A percentile compares a stretch with the other conserved stretches of the same genome.
Evolutionary conservation across 1,140 invertebrate genomes (phyloP).

Genomic region (Neodiprion lecontei): DNA sequence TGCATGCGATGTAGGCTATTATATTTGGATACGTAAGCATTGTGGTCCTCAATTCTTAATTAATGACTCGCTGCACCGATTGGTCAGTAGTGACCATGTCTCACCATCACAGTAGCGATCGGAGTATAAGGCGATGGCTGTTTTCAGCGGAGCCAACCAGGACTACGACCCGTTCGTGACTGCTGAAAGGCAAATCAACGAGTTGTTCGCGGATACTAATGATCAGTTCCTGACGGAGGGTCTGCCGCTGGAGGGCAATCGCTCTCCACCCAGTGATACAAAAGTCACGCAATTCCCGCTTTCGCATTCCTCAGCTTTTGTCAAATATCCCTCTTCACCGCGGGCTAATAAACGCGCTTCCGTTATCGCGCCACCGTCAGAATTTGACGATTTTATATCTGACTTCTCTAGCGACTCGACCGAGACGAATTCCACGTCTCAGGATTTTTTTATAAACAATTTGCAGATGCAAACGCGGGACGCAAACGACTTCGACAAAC

Average conservation of each 20-base stretch:
- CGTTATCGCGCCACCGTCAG: slow-evolving; percentile 55
- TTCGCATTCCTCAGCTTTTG: slow-evolving; percentile 59
- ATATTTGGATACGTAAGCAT: too few relatives aligned
- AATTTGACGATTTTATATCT: slow-evolving; percentile 52
- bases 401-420: slow-evolving; percentile 53
- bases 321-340: slow-evolving; percentile 43
- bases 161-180: slow-evolving; percentile 72
- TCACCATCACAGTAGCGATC: background rate
- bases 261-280: slow-evolving; percentile 30
- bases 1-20: background rate
- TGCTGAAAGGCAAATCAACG: slow-evolving; percentile 74
- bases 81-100: background rate
- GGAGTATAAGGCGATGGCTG: slow-evolving; percentile 16
- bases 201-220: slow-evolving; percentile 63
- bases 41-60: too few relatives aligned
- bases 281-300: slow-evolving; percentile 35
- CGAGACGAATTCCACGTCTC: slow-evolving; percentile 47
- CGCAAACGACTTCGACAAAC: slow-evolving; percentile 10
- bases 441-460: slow-evolving; percentile 30
- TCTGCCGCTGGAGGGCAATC: background rate
- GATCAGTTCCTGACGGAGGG: slow-evolving; percentile 37
- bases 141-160: slow-evolving; percentile 54
- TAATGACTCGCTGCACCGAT: background rate
- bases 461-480: background rate
- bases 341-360: slow-evolving; percentile 44